phyloP scores from a whole-genome alignment of 1,140 invertebrate genomes.

The Trachymyrmex septentrionalis region DNA sequence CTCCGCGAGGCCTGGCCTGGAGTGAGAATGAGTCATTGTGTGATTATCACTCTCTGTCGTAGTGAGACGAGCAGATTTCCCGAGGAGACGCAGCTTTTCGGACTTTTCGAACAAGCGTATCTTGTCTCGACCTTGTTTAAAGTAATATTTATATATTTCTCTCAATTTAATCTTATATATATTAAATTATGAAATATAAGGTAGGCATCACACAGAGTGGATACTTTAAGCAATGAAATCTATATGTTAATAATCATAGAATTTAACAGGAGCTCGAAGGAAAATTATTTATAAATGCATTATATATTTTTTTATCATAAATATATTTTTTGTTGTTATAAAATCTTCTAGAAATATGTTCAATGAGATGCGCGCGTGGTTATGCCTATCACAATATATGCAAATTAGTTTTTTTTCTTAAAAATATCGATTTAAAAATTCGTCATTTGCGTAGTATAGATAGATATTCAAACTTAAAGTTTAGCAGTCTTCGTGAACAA shows the following conservation, averaged over 20 bases:
- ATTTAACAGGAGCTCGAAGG: neutral
- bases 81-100: slow-evolving; percentile 50
- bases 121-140: neutral
- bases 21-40: slow-evolving; percentile 75
- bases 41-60: slow-evolving; percentile 70
- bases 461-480: slow-evolving; percentile 16
- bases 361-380: neutral
- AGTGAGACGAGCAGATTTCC: slow-evolving; percentile 48
- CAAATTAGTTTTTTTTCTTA: neutral
- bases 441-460: neutral
- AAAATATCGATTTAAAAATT: slow-evolving; percentile 4
- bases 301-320: slow-evolving; percentile 37
- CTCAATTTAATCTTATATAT: neutral
- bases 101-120: slow-evolving; percentile 12
- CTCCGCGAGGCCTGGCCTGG: slow-evolving; percentile 66
- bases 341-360: slow-evolving; percentile 25
- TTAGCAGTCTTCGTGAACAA: slow-evolving; percentile 42
- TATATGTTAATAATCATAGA: neutral
- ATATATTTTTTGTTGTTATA: slow-evolving; percentile 44
- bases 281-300: slow-evolving; percentile 10
- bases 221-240: neutral
- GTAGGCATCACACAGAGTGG: neutral
- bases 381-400: slow-evolving; percentile 8
- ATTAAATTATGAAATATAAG: neutral
- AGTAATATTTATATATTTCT: neutral